Conservation (phyloP, 2,113 vertebrate genomes). For the Pavo muticus region DNA sequence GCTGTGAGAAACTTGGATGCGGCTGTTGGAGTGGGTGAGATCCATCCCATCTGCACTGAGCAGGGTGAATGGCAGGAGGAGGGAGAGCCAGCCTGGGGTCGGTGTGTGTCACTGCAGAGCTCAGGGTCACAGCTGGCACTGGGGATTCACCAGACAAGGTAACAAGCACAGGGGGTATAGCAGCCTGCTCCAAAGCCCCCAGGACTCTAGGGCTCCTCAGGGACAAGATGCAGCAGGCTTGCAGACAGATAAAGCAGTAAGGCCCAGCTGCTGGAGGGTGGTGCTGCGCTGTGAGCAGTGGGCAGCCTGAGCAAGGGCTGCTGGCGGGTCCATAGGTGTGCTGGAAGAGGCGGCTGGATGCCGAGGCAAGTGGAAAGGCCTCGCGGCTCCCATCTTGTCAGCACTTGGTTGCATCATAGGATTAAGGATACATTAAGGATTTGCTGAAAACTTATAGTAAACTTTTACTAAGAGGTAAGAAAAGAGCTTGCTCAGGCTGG, state of each 20-base stretch:
- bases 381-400: neutral
- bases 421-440: neutral
- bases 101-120: rapidly evolving
- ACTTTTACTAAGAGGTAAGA: neutral
- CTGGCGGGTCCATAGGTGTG: neutral
- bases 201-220: neutral
- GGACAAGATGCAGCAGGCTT: neutral
- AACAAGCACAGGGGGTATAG: rapidly evolving
- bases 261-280: rapidly evolving
- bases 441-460: neutral
- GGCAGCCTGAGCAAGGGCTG: neutral
- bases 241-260: neutral
- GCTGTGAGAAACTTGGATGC: neutral
- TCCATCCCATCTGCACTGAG: neutral
- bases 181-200: neutral
- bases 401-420: neutral
- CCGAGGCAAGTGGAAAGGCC: neutral
- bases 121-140: rapidly evolving
- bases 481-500: neutral
- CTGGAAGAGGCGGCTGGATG: rapidly evolving
- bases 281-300: neutral
- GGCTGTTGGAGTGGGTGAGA: neutral
- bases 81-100: neutral
- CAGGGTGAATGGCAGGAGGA: rapidly evolving
- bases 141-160: rapidly evolving